Evolutionary conservation across 2,797 vertebrate genomes (phyloP).

Genomic region (Sylvia borin): DNA sequence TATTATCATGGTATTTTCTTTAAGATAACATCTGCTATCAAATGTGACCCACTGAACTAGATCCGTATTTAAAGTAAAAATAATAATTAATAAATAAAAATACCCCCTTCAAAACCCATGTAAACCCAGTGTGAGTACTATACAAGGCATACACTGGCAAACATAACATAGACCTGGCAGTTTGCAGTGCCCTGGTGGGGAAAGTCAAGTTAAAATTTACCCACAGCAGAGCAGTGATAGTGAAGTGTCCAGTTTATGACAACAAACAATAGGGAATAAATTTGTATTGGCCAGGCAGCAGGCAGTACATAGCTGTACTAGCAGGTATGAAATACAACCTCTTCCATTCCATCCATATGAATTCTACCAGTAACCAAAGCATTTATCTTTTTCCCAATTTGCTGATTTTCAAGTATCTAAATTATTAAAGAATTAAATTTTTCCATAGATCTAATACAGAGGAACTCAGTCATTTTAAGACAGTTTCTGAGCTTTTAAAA

Average conservation of each 20-base stretch:
- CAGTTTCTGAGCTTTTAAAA: not conserved
- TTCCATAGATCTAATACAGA: not conserved
- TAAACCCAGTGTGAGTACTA: not conserved
- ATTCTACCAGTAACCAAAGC: rapidly evolving
- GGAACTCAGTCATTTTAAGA: not conserved
- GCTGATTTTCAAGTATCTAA: not conserved
- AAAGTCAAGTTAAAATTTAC: not conserved
- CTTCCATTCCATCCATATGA: not conserved
- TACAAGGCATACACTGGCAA: not conserved
- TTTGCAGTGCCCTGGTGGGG: not conserved
- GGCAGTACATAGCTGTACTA: rapidly evolving
- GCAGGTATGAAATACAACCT: not conserved
- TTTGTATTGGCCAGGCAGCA: not conserved
- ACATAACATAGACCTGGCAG: not conserved
- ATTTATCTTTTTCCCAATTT: not conserved
- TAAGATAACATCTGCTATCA: not conserved
- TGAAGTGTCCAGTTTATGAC: not conserved
- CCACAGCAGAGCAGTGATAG: not conserved
- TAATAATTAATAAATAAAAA: not conserved
- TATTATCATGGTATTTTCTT: not conserved
- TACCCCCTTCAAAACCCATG: not conserved
- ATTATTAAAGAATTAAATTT: not conserved
- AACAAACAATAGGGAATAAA: not conserved
- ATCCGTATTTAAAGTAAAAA: not conserved
- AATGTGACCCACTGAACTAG: not conserved